phyloP scores from a whole-genome alignment of 2,113 vertebrate genomes.

The Lonchura striata region DNA sequence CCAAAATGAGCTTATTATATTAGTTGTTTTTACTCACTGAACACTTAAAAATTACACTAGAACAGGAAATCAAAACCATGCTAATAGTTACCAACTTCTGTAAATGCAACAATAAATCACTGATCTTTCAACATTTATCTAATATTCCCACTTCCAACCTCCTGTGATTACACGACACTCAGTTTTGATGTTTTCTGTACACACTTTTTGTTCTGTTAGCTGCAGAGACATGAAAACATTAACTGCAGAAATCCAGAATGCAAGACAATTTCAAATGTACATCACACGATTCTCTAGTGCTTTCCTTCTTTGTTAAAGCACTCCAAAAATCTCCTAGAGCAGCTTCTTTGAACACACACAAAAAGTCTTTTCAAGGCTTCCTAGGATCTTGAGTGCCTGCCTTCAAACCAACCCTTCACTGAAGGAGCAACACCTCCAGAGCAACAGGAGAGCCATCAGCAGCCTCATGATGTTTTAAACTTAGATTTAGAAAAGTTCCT shows the following conservation, averaged over 20 bases:
- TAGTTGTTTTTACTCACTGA: background rate
- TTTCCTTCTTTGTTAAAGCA: background rate
- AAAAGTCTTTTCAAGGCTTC: background rate
- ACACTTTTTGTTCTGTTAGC: background rate
- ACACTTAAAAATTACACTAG: background rate
- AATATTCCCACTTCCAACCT: background rate
- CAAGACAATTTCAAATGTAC: background rate
- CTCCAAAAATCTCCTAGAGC: background rate
- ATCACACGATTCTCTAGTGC: background rate
- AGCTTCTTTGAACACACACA: background rate
- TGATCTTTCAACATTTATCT: background rate
- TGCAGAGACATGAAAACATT: background rate
- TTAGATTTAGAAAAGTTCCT: background rate
- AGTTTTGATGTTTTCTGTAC: background rate
- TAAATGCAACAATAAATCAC: background rate
- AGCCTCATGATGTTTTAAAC: background rate
- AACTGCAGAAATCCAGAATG: background rate
- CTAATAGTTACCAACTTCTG: background rate
- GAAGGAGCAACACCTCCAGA: background rate
- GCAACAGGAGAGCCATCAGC: background rate
- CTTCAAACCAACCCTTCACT: background rate
- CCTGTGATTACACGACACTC: background rate
- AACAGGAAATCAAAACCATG: background rate
- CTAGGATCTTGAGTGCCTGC: fast-evolving
- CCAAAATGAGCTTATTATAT: background rate